Base-by-base conservation (phyloP, 2,797 vertebrate genomes). In the Poecilia gillii region DNA sequence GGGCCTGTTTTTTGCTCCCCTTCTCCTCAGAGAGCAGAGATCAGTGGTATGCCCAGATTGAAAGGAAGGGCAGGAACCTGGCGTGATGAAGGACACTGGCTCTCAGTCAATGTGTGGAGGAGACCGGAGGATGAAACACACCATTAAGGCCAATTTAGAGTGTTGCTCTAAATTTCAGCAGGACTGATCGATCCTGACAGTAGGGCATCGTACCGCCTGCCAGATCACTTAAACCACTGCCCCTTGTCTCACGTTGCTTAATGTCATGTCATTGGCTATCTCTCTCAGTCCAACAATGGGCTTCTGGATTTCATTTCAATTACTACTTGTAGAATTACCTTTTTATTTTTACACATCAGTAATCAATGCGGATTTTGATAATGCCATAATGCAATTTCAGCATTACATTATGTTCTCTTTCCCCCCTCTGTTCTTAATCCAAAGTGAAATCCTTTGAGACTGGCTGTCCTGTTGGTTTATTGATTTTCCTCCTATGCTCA, bases 171-270 rank as follows among this genome's bases (percentile, higher is more conserved):
- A 95, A 96, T 95, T 96, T 96, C 93, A 95, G 94, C 89, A 89
- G 92, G 94, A 93, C 91, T 95, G 95, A 96, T 96, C 94, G 95
- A 96, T 96, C 93, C 94, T 96, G 95, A 96, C 95, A 95, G 95
- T 92, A 94, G 95, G 95, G 94, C 95, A 95, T 92, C 92, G 88
- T 92, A 91, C 93, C 83, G 93, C 93, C 93, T 93, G 94, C 93
- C 94, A 94, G 94, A 95, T 95, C 95, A 95, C 95, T 96, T 96
- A 95, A 95, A 95, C 94, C 94, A 91, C 90, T 94, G 91, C 88
- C 94, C 93, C 93, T 90, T 89, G 91, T 90, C 90, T 94, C 90
- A 83, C 89, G 91, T 91, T 93, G 90, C 90, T 94, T 95, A 95
- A 95, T 95, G 95, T 94, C 92, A 95, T 93, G 93, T 94, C 93